Percentiles rank a stretch among this genome's conserved stretches.
Conservation (phyloP, 1,140 invertebrate species). For the Stegodyphus mimosarum region DNA sequence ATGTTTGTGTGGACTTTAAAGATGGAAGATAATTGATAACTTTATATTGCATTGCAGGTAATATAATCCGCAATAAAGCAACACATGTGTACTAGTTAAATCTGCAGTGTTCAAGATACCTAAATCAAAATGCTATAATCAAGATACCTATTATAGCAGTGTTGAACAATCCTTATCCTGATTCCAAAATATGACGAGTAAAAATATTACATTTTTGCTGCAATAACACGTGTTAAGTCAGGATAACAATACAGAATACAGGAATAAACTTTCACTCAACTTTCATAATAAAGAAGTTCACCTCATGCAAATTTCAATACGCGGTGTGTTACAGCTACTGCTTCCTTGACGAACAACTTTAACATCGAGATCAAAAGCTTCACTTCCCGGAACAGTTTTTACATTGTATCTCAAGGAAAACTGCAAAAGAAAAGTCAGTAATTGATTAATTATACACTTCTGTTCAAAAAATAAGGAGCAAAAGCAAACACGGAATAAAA, state of each 20-base stretch:
- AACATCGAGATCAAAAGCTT: constrained; percentile 32
- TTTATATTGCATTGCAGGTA: no score
- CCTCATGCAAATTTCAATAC: constrained; percentile 41
- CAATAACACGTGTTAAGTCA: background rate
- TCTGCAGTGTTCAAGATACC: no score
- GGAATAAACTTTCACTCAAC: background rate
- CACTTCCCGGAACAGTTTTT: background rate
- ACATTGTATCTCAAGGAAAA: constrained; percentile 33
- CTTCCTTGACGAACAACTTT: background rate
- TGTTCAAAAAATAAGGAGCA: no score
- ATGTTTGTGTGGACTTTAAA: no score
- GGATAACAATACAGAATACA: background rate
- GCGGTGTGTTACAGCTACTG: constrained; percentile 15
- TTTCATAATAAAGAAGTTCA: background rate
- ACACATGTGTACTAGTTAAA: no score
- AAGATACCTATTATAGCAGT: no score
- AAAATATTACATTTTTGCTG: background rate
- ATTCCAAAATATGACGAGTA: background rate
- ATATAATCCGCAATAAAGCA: no score
- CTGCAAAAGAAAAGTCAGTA: background rate
- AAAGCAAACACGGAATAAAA: no score
- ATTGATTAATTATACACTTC: no score
- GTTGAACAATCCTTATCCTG: background rate
- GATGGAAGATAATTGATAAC: no score
- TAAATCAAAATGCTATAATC: no score